These are phyloP conservation scores for Hippocampus guttulatus DNA, from an alignment of 2,113 vertebrate genomes.

Conservation along the genomic window DNA sequence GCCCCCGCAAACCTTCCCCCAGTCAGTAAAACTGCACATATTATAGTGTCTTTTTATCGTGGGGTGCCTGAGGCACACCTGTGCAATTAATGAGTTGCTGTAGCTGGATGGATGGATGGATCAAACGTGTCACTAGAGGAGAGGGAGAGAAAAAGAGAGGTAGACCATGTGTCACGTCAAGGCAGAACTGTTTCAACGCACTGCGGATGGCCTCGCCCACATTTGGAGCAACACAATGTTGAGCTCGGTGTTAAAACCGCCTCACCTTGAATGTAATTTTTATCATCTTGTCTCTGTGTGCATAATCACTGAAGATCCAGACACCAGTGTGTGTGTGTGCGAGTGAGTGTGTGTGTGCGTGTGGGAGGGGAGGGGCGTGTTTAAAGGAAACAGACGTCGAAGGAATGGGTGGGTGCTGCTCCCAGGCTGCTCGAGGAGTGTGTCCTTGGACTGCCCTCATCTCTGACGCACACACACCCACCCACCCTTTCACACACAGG, in stretches of 20 bases:
- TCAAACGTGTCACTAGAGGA: neutral
- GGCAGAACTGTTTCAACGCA: constrained; percentile 59
- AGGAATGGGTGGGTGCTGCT: constrained; percentile 52
- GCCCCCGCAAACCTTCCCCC: too few relatives aligned
- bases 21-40: too few relatives aligned
- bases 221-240: constrained; percentile 47
- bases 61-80: too few relatives aligned
- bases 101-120: neutral
- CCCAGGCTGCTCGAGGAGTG: constrained; percentile 57
- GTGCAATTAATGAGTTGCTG: too few relatives aligned
- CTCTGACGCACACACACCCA: constrained; percentile 56
- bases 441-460: constrained; percentile 76
- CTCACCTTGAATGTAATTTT: constrained; percentile 56
- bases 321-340: constrained; percentile 29
- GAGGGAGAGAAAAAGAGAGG: constrained; percentile 30
- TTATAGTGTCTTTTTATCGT: too few relatives aligned
- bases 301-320: constrained; percentile 48
- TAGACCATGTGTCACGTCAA: constrained; percentile 58
- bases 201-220: constrained; percentile 60
- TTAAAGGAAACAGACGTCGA: constrained; percentile 23
- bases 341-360: neutral
- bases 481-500: constrained; percentile 24
- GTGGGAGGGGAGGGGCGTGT: neutral
- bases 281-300: constrained; percentile 53
- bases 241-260: constrained; percentile 34